phyloP scores from a whole-genome alignment of 2,888 invertebrate genomes.

The Thecocarcelia acutangulata region DNA sequence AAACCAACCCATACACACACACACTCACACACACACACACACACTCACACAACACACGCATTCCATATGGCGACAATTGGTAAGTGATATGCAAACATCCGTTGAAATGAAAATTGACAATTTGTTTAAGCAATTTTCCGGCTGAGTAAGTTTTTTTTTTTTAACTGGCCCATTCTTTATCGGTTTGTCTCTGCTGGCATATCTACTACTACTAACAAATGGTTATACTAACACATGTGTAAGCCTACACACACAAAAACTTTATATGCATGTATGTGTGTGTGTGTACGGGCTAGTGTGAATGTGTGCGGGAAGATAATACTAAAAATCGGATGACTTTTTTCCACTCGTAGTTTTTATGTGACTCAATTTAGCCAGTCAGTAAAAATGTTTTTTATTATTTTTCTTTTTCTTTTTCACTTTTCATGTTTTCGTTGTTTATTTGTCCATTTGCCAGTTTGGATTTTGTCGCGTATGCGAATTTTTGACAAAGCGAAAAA shows the following conservation, averaged over 20 bases:
- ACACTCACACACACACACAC: not conserved
- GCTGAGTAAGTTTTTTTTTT: slow-evolving; percentile 68
- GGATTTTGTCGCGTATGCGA: slow-evolving; percentile 59
- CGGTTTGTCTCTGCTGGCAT: slow-evolving; percentile 40
- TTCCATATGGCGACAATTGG: slow-evolving; percentile 76
- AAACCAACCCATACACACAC: too few relatives aligned
- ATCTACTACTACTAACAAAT: not conserved
- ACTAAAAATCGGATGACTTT: slow-evolving; percentile 58
- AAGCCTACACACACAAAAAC: not conserved
- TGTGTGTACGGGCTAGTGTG: not conserved
- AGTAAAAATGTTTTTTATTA: slow-evolving; percentile 32
- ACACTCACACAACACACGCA: slow-evolving; percentile 29
- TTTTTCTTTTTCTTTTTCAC: slow-evolving; percentile 32
- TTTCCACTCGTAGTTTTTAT: slow-evolving; percentile 40
- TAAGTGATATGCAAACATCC: slow-evolving; percentile 76
- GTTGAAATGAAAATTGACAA: slow-evolving; percentile 75
- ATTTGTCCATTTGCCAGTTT: slow-evolving; percentile 45
- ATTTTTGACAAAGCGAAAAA: slow-evolving; percentile 71
- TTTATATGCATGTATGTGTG: slow-evolving; percentile 7
- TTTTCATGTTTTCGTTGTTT: slow-evolving; percentile 43
- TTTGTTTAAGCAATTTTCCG: slow-evolving; percentile 74
- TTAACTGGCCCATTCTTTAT: slow-evolving; percentile 36
- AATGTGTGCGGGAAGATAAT: slow-evolving; percentile 45
- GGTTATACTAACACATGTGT: not conserved
- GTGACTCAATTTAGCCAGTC: slow-evolving; percentile 53